Evolutionary conservation across 2,113 vertebrate species (phyloP).

Genomic region (Labeo rohita): DNA sequence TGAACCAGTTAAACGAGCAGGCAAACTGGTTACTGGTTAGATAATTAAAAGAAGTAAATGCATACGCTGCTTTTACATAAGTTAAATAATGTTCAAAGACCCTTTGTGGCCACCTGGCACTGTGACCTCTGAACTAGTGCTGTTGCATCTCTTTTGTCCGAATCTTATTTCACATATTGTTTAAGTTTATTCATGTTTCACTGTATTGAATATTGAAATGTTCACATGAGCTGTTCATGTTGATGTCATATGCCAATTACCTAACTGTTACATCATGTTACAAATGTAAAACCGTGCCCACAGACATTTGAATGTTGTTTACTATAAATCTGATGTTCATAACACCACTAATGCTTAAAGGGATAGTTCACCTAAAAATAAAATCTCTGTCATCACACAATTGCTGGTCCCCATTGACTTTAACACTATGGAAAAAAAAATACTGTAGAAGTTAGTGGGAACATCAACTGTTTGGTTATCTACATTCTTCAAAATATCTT

Average conservation of each 20-base stretch:
- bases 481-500: background rate
- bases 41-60: background rate
- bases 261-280: background rate
- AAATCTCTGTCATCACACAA: background rate
- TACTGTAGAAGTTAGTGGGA: background rate
- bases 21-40: background rate
- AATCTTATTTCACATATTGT: background rate
- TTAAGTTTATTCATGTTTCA: background rate
- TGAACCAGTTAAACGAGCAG: slow-evolving; percentile 27
- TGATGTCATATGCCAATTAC: background rate
- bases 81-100: background rate
- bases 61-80: background rate
- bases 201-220: background rate
- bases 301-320: background rate
- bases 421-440: background rate
- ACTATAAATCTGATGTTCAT: background rate
- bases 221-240: background rate
- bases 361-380: background rate
- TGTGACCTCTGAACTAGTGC: background rate
- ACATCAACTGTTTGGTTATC: background rate
- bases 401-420: background rate
- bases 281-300: background rate
- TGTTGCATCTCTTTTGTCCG: slow-evolving; percentile 3
- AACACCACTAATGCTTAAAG: background rate
- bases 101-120: no score